Percentiles rank a stretch among this genome's conserved stretches.
These are phyloP conservation scores for Sparus aurata DNA, from an alignment of 2,797 vertebrate genomes.

Conservation along the genomic window DNA sequence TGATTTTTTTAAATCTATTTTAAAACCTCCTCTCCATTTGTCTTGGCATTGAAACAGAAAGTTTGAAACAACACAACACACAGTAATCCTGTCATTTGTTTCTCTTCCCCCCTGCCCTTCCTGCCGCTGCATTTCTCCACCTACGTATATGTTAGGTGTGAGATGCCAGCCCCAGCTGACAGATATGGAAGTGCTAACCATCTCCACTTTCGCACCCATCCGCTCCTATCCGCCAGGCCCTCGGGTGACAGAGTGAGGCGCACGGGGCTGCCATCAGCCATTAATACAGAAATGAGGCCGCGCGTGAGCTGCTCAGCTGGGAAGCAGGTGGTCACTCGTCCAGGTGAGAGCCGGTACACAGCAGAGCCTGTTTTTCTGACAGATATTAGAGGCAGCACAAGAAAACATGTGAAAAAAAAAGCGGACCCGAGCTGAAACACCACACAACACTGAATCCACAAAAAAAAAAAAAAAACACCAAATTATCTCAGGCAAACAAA, in stretches of 20 bases:
- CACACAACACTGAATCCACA: not conserved
- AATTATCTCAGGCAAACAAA: conserved; percentile 41
- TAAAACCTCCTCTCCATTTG: not conserved
- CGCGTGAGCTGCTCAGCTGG: conserved; percentile 12
- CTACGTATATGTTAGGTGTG: conserved; percentile 37
- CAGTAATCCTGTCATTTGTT: not conserved
- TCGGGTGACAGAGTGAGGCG: conserved; percentile 24
- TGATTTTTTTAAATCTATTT: not conserved
- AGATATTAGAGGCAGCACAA: not conserved
- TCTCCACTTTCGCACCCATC: conserved; percentile 60
- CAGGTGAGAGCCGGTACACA: conserved; percentile 43
- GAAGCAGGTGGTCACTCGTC: conserved; percentile 46
- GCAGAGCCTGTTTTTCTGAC: conserved; percentile 5
- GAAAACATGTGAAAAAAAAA: conserved; percentile 1
- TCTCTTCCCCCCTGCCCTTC: not conserved
- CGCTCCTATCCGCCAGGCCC: conserved; percentile 18
- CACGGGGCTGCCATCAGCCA: conserved; percentile 24
- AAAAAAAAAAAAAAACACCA: conserved; percentile 15
- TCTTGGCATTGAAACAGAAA: not conserved
- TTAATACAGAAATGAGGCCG: conserved; percentile 30
- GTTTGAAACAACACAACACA: not conserved
- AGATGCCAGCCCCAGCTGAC: conserved; percentile 48
- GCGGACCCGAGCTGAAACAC: conserved; percentile 14
- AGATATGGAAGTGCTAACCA: conserved; percentile 61
- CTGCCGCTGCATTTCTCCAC: conserved; percentile 23